These are phyloP conservation scores for Drosophila neocordata DNA, from an alignment of 1,140 invertebrate species.

Conservation along the genomic window DNA sequence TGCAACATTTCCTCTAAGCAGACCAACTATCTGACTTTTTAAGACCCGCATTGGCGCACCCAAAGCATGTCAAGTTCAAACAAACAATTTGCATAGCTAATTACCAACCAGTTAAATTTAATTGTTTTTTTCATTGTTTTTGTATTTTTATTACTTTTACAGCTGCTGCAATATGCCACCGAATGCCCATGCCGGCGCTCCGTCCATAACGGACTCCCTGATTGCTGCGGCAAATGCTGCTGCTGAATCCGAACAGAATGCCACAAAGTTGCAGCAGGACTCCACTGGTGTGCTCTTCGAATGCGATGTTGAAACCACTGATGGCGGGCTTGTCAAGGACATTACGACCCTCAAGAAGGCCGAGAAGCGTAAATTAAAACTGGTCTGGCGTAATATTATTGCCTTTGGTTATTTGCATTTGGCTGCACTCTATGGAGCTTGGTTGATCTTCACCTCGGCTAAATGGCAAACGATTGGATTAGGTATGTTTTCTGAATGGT, in stretches of 20 bases:
- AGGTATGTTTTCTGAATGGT: constrained; percentile 86
- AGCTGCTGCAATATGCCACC: constrained; percentile 75
- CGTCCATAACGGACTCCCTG: constrained; percentile 74
- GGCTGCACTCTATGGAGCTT: constrained; percentile 92
- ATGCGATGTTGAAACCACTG: constrained; percentile 85
- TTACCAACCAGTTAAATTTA: constrained; percentile 39
- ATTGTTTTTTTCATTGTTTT: constrained; percentile 17
- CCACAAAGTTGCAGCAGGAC: constrained; percentile 65
- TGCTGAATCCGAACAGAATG: constrained; percentile 59
- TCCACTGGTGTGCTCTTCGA: constrained; percentile 86
- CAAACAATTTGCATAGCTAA: constrained; percentile 55
- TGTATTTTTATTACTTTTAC: constrained; percentile 6
- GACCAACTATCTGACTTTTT: constrained; percentile 7
- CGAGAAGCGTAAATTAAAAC: constrained; percentile 84
- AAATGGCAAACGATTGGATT: constrained; percentile 90
- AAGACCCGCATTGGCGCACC: constrained; percentile 11
- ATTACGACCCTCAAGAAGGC: constrained; percentile 82
- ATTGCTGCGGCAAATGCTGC: constrained; percentile 49
- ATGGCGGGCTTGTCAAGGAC: constrained; percentile 83
- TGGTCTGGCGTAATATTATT: constrained; percentile 97
- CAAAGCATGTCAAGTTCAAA: constrained; percentile 72
- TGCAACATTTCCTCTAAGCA: not conserved
- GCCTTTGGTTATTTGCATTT: constrained; percentile 94
- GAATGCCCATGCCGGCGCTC: constrained; percentile 73
- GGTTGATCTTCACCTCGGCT: constrained; percentile 90